These are phyloP conservation scores for Petroica traversi DNA, from an alignment of 2,113 vertebrate genomes.

Conservation along the genomic window DNA sequence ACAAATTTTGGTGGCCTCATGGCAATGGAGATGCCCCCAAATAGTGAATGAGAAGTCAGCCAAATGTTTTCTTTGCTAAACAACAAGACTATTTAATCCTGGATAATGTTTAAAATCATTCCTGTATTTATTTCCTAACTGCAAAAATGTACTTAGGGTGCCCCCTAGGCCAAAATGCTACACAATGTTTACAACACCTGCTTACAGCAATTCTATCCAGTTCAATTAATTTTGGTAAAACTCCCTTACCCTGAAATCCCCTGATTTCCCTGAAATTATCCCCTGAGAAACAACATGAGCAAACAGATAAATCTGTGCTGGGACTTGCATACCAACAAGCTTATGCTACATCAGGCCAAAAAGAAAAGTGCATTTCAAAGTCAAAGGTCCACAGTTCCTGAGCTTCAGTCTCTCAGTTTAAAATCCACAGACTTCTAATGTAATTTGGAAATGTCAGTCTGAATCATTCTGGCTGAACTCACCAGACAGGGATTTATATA, in stretches of 20 bases:
- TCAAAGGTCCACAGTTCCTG: background rate
- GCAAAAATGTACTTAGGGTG: slow-evolving; percentile 56
- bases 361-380: slow-evolving; percentile 1
- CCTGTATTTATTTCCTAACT: background rate
- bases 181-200: background rate
- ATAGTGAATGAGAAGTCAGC: background rate
- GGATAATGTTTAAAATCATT: background rate
- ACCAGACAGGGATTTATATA: background rate
- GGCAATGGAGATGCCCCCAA: fast-evolving
- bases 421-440: background rate
- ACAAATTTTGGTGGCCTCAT: background rate
- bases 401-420: background rate
- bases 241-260: background rate
- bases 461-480: slow-evolving; percentile 5
- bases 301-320: background rate
- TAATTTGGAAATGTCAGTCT: slow-evolving; percentile 12
- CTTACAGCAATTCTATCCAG: background rate
- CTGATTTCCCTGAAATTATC: slow-evolving; percentile 15
- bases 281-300: background rate
- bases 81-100: background rate
- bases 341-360: background rate
- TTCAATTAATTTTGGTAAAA: background rate
- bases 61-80: background rate
- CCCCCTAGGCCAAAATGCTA: slow-evolving; percentile 52
- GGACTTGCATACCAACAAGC: background rate